Conservation (phyloP, 2,797 vertebrate genomes). For the Paguma larvata region DNA sequence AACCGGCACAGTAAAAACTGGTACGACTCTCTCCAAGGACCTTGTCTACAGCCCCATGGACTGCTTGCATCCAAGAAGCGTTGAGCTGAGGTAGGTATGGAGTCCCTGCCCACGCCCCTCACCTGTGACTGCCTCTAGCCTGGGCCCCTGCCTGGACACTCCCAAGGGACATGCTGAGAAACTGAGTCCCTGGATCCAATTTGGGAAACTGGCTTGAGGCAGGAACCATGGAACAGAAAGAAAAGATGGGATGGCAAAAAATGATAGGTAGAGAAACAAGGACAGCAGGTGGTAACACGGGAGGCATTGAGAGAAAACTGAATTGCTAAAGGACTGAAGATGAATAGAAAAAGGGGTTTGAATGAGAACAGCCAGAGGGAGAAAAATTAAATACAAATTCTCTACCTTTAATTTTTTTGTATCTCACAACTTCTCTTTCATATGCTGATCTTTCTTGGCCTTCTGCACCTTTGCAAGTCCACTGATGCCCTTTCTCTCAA, state of each 20-base stretch:
- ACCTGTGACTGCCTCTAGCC: neutral
- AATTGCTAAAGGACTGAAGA: neutral
- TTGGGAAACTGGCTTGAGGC: conserved; percentile 64
- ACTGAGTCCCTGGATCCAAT: neutral
- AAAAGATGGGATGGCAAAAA: conserved; percentile 42
- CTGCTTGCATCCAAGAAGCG: conserved; percentile 54
- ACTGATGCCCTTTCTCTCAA: neutral
- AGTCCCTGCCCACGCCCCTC: neutral
- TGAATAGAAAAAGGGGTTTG: conserved; percentile 39
- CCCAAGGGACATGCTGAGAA: conserved; percentile 53
- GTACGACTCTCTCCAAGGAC: conserved; percentile 8
- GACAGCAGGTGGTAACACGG: neutral
- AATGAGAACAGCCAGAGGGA: neutral
- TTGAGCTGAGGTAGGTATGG: neutral
- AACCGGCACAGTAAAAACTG: neutral
- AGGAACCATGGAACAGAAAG: conserved; percentile 18
- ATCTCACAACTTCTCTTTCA: neutral
- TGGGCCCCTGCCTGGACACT: conserved; percentile 59
- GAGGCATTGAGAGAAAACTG: neutral
- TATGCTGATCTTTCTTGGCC: neutral
- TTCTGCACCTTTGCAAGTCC: neutral
- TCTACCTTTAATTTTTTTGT: neutral
- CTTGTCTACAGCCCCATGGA: neutral
- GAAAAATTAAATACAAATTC: neutral
- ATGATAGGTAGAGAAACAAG: conserved; percentile 2